phyloP scores from a whole-genome alignment of 2,797 vertebrate genomes.

The Rhynchotus rufescens region DNA sequence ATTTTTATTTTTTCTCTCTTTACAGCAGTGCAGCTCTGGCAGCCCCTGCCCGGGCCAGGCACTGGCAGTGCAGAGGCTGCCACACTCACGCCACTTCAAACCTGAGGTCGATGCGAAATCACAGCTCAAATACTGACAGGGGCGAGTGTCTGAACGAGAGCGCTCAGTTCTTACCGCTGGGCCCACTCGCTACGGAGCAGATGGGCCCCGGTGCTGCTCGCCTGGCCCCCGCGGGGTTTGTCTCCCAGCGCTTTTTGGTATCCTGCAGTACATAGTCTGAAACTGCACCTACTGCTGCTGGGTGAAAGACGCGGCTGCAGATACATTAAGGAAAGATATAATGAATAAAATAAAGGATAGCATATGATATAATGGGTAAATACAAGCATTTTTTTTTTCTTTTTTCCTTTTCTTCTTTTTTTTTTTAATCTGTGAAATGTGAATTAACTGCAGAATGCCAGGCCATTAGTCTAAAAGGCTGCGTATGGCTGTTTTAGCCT shows the following conservation, averaged over 20 bases:
- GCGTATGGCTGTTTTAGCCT: constrained; percentile 60
- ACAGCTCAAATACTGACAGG: constrained; percentile 4
- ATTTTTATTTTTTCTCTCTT: constrained; percentile 1
- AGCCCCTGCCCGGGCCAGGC: neutral
- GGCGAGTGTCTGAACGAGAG: neutral
- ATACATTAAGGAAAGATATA: constrained; percentile 78
- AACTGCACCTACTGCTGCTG: constrained; percentile 34
- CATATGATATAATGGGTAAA: constrained; percentile 81
- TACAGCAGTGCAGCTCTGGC: neutral
- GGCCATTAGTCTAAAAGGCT: constrained; percentile 77
- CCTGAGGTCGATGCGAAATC: constrained; percentile 27
- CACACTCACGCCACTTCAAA: neutral
- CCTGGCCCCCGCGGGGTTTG: neutral
- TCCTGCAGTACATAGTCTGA: constrained; percentile 55
- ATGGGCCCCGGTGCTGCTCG: neutral
- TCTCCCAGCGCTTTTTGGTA: constrained; percentile 63
- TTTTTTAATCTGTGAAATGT: constrained; percentile 70
- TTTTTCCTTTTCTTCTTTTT: constrained; percentile 49
- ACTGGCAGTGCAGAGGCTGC: neutral
- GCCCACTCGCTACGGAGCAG: neutral
- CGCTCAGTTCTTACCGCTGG: neutral
- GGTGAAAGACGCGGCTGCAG: constrained; percentile 64
- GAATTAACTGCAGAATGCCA: constrained; percentile 74
- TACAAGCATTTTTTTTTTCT: constrained; percentile 74
- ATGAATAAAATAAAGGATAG: constrained; percentile 80